Evolutionary conservation across 2,888 invertebrate genomes (phyloP).

Genomic region (Hyalella azteca): DNA sequence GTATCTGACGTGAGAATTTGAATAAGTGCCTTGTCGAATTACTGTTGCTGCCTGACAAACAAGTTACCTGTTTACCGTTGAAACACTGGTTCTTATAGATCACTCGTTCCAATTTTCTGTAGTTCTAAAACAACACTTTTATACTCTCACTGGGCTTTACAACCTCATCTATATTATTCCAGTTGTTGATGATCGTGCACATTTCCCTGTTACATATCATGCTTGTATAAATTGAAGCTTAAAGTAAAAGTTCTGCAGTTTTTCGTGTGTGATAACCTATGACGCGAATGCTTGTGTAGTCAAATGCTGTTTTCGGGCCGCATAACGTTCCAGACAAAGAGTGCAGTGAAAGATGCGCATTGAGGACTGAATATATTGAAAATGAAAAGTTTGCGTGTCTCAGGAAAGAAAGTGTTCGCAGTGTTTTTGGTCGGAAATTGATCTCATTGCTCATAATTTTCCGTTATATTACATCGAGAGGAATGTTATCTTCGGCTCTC

Average conservation of each 20-base stretch:
- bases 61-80: background rate
- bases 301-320: too few species aligned
- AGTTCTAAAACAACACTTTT: background rate
- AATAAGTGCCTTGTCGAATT: background rate
- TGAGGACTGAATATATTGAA: too few species aligned
- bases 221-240: too few species aligned
- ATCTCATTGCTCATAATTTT: too few species aligned
- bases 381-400: background rate
- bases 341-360: background rate
- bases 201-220: too few species aligned
- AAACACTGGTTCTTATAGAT: constrained; percentile 10
- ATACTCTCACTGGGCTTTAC: background rate
- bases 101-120: background rate
- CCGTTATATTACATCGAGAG: too few species aligned
- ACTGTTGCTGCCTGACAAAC: constrained; percentile 4
- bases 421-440: background rate
- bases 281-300: too few species aligned
- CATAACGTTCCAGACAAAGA: background rate
- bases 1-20: background rate
- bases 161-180: background rate
- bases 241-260: too few species aligned
- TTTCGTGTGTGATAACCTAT: too few species aligned
- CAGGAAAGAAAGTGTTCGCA: background rate
- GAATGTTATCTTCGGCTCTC: too few species aligned
- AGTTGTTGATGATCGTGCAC: too few species aligned